Conservation (phyloP, 2,113 vertebrate species). For the Sphaerodactylus townsendi region DNA sequence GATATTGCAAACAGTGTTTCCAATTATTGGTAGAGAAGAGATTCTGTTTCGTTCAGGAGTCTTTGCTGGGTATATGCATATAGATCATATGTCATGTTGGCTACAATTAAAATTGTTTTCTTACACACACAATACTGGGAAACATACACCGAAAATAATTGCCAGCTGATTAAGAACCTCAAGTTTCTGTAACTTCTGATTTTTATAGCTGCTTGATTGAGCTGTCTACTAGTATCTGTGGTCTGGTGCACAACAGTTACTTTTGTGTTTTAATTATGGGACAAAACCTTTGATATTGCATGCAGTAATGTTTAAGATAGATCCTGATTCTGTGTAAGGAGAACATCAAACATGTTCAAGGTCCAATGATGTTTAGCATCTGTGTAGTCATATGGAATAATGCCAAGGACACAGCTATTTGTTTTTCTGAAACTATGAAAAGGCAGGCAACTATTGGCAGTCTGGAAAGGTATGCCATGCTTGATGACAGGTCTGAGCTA, state of each 20-base stretch:
- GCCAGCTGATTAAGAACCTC: background rate
- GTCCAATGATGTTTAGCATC: background rate
- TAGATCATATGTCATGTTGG: background rate
- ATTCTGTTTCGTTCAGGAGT: too few relatives aligned
- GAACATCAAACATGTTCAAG: background rate
- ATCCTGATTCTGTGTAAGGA: background rate
- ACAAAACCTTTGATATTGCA: background rate
- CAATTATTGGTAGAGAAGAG: background rate
- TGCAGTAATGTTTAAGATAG: background rate
- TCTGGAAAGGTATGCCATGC: background rate
- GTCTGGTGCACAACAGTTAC: background rate
- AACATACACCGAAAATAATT: background rate
- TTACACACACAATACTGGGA: background rate
- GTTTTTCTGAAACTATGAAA: background rate
- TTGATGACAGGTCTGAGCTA: slow-evolving; percentile 4
- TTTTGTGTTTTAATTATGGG: background rate
- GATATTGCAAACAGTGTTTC: background rate
- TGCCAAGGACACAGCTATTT: background rate
- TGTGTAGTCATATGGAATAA: background rate
- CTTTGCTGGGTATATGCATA: background rate
- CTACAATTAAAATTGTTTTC: background rate
- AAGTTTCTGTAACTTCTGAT: background rate
- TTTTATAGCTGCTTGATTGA: background rate
- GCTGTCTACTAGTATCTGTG: background rate
- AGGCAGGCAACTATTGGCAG: slow-evolving; percentile 9